phyloP scores from a whole-genome alignment of 2,888 invertebrate genomes.

The Tenthredo distinguenda region DNA sequence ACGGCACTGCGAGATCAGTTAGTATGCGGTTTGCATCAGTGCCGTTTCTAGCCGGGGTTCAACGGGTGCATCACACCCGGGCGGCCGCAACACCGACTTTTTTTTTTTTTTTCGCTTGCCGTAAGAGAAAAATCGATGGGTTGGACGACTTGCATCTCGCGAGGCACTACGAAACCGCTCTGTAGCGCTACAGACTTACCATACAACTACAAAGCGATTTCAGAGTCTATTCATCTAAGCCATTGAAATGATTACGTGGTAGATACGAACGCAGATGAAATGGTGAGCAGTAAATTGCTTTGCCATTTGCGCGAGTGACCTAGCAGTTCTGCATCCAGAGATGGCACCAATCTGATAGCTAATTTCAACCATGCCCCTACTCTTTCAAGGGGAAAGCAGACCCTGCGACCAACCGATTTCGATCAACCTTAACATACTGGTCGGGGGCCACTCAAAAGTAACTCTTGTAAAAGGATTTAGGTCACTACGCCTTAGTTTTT shows the following conservation, averaged over 20 bases:
- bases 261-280: background rate
- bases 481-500: too few relatives aligned
- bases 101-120: background rate
- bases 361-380: too few relatives aligned
- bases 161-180: background rate
- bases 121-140: background rate
- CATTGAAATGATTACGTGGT: background rate
- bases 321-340: constrained; percentile 2
- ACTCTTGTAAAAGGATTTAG: too few relatives aligned
- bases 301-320: constrained; percentile 2
- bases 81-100: background rate
- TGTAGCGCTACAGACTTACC: background rate
- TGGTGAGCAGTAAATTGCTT: constrained; percentile 2
- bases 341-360: too few relatives aligned
- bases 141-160: background rate
- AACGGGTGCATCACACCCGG: background rate
- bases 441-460: too few relatives aligned
- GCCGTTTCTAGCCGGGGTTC: background rate
- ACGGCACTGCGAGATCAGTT: too few relatives aligned
- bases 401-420: too few relatives aligned
- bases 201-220: too few relatives aligned
- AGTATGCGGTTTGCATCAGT: too few relatives aligned
- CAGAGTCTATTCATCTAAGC: too few relatives aligned
- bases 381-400: too few relatives aligned
- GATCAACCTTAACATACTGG: too few relatives aligned